These are phyloP conservation scores for Eupithecia inturbata DNA, from an alignment of 2,888 invertebrate genomes.

Conservation along the genomic window DNA sequence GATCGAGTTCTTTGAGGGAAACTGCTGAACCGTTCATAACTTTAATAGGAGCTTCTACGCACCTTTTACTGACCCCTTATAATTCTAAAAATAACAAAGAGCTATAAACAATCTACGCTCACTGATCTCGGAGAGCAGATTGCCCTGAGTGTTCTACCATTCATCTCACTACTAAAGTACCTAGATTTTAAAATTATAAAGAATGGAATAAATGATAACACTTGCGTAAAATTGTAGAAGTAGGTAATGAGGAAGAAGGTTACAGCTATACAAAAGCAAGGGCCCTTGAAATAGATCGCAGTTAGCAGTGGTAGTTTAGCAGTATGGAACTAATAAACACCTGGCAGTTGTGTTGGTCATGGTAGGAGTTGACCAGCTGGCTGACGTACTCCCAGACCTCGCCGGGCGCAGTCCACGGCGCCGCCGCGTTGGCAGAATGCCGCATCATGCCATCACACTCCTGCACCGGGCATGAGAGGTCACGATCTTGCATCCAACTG, in stretches of 20 bases:
- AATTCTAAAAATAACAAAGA: constrained; percentile 22
- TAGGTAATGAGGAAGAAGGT: not conserved
- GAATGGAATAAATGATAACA: not conserved
- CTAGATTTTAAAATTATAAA: not conserved
- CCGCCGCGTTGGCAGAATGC: constrained; percentile 75
- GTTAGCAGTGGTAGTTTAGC: too few species aligned
- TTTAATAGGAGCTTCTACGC: not conserved
- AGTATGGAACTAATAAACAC: constrained; percentile 49
- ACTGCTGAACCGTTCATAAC: constrained; percentile 3
- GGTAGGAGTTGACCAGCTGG: constrained; percentile 86
- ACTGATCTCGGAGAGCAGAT: constrained; percentile 8
- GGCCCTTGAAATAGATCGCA: not conserved
- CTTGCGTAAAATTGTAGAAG: not conserved
- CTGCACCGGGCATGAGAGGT: constrained; percentile 33
- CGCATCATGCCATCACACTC: constrained; percentile 80
- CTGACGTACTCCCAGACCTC: constrained; percentile 88
- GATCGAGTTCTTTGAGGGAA: not conserved
- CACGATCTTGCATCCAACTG: constrained; percentile 29
- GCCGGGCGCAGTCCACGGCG: constrained; percentile 83
- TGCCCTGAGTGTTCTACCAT: constrained; percentile 3
- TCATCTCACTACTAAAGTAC: not conserved
- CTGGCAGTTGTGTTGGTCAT: constrained; percentile 82
- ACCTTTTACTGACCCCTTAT: constrained; percentile 21
- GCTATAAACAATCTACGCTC: constrained; percentile 16
- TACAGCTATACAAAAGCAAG: not conserved